Conservation (phyloP, 2,797 vertebrate species). For the Falco concolor region DNA sequence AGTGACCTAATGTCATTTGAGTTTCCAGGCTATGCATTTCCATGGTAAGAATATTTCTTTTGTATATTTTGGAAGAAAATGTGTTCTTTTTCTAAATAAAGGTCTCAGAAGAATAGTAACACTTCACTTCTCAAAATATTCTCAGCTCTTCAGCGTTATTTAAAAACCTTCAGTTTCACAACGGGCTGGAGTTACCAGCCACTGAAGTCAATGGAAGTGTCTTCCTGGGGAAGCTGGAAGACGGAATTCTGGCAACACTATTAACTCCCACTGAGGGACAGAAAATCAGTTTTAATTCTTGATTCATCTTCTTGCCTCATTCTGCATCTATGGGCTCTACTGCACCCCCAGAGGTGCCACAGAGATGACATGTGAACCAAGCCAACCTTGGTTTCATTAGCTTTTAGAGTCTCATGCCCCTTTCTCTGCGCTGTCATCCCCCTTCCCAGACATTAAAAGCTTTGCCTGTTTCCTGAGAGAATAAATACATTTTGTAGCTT, state of each 20-base stretch:
- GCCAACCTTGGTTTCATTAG: background rate
- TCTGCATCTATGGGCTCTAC: background rate
- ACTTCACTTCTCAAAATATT: background rate
- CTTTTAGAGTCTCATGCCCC: background rate
- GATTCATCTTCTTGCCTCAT: background rate
- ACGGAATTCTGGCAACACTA: background rate
- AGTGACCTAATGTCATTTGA: constrained; percentile 32
- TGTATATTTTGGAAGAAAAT: background rate
- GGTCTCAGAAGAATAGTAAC: background rate
- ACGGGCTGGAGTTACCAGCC: background rate
- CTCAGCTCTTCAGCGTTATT: background rate
- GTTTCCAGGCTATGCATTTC: background rate
- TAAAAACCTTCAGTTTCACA: background rate
- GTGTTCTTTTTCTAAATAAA: background rate
- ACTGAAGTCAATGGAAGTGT: background rate
- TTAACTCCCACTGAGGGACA: background rate
- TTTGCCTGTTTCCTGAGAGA: background rate
- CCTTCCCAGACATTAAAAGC: background rate
- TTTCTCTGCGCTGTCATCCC: background rate
- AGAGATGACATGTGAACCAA: background rate
- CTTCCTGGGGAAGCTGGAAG: background rate
- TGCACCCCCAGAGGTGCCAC: background rate
- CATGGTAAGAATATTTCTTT: background rate
- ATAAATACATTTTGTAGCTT: background rate
- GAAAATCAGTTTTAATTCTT: background rate